A percentile compares a stretch with the other conserved stretches of the same genome.
Conservation (phyloP, 2,113 vertebrate species). For the Phoenicopterus ruber region DNA sequence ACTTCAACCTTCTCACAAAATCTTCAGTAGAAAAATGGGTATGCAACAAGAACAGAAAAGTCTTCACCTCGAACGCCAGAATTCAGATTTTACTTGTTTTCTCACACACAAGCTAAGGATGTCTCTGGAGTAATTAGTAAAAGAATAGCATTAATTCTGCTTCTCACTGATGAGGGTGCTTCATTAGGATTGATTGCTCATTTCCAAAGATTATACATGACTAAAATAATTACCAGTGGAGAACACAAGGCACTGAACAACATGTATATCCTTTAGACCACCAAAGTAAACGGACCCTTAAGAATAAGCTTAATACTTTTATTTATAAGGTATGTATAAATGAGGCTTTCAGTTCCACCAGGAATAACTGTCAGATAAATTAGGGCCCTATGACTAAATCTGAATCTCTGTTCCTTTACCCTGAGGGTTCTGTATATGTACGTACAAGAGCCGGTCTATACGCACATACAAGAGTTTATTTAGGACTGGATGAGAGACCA, state of each 20-base stretch:
- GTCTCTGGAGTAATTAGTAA: constrained; percentile 67
- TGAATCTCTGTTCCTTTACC: not conserved
- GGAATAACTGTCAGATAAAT: not conserved
- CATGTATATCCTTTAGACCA: not conserved
- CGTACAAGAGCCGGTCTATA: not conserved
- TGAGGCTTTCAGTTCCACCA: not conserved
- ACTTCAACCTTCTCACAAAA: not conserved
- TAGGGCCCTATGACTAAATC: not conserved
- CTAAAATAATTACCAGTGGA: constrained; percentile 21
- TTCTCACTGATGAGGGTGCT: constrained; percentile 45
- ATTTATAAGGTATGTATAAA: not conserved
- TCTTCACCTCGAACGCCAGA: not conserved
- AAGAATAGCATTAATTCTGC: constrained; percentile 56
- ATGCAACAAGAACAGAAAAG: not conserved
- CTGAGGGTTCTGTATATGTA: not conserved
- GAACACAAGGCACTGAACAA: not conserved
- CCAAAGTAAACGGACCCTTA: not conserved
- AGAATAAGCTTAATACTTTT: not conserved
- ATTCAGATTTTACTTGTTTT: constrained; percentile 46
- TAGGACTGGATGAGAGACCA: not conserved
- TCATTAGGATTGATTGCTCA: constrained; percentile 64
- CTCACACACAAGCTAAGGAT: constrained; percentile 39
- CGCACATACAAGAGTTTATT: not conserved
- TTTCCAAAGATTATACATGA: constrained; percentile 44
- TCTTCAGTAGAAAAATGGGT: not conserved